phyloP scores from a whole-genome alignment of 2,888 invertebrate species.

The Drosophila phalerata region DNA sequence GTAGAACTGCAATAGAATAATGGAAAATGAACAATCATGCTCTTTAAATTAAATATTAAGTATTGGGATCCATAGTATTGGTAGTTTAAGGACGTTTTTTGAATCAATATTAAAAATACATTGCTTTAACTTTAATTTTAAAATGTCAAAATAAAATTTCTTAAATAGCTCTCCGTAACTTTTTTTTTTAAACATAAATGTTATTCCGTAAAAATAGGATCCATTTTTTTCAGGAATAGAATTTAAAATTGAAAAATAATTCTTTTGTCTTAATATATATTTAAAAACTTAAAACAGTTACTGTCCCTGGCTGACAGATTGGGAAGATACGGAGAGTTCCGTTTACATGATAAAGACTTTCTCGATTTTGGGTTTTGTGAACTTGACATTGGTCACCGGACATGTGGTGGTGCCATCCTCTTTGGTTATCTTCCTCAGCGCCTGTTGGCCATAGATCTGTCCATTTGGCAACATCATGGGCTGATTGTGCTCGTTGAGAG shows the following conservation, averaged over 20 bases:
- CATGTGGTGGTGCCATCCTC: slow-evolving; percentile 97
- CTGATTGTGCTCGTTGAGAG: slow-evolving; percentile 98
- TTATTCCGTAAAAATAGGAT: too few relatives aligned
- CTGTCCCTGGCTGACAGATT: slow-evolving; percentile 3
- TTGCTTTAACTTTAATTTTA: too few relatives aligned
- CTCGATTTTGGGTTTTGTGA: slow-evolving; percentile 95
- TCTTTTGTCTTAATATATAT: neutral
- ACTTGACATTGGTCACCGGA: slow-evolving; percentile 97
- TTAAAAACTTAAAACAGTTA: neutral
- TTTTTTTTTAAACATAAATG: too few relatives aligned
- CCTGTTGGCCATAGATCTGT: slow-evolving; percentile 97
- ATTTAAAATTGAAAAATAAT: neutral
- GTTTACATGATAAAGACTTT: slow-evolving; percentile 98
- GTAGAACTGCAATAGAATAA: too few relatives aligned
- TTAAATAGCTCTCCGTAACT: too few relatives aligned
- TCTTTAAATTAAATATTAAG: too few relatives aligned
- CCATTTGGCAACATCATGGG: slow-evolving; percentile 99
- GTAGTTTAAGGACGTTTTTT: too few relatives aligned
- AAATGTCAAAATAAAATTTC: too few relatives aligned
- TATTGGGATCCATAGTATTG: too few relatives aligned
- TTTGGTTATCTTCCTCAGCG: slow-evolving; percentile 96
- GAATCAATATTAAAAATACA: too few relatives aligned
- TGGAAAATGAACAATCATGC: too few relatives aligned
- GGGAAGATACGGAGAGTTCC: slow-evolving; percentile 12
- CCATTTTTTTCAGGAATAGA: too few relatives aligned